phyloP scores from a whole-genome alignment of 2,797 vertebrate genomes.

The Okamejei kenojei region DNA sequence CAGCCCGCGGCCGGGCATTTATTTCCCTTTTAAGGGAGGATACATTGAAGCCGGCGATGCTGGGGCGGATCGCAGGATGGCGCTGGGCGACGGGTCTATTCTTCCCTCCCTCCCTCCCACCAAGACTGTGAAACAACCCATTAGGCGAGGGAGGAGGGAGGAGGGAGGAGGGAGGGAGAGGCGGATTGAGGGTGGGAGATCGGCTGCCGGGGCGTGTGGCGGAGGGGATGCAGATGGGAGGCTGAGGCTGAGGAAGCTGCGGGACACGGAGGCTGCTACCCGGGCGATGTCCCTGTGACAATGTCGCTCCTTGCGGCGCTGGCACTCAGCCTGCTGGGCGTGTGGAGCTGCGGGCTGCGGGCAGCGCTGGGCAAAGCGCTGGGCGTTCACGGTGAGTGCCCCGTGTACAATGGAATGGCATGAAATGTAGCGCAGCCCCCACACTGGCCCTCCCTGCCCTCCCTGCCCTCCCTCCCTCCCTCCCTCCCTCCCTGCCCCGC shows the following conservation, averaged over 20 bases:
- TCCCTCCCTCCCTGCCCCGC: too few relatives aligned
- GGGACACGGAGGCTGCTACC: slow-evolving; percentile 41
- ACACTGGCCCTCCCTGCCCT: too few relatives aligned
- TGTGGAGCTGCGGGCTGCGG: slow-evolving; percentile 49
- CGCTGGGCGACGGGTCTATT: background rate
- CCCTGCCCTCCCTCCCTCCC: too few relatives aligned
- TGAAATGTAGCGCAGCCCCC: too few relatives aligned
- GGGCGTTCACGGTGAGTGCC: slow-evolving; percentile 59
- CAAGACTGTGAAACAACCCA: slow-evolving; percentile 16
- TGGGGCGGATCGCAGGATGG: slow-evolving; percentile 22
- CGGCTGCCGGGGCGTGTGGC: slow-evolving; percentile 38
- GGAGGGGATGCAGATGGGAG: slow-evolving; percentile 46
- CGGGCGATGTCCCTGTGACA: slow-evolving; percentile 56
- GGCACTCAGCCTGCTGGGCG: slow-evolving; percentile 53
- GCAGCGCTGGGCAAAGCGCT: slow-evolving; percentile 56
- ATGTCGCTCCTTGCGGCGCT: slow-evolving; percentile 54
- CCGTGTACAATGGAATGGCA: background rate
- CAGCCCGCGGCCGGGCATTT: too few relatives aligned
- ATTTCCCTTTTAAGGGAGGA: background rate
- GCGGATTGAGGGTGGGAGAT: background rate
- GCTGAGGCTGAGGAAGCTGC: slow-evolving; percentile 31
- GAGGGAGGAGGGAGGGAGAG: slow-evolving; percentile 40
- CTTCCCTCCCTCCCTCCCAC: too few relatives aligned
- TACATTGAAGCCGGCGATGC: background rate
- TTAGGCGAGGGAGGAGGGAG: slow-evolving; percentile 41